phyloP scores from a whole-genome alignment of 2,888 invertebrate species.

The Trachelus troglodyta region DNA sequence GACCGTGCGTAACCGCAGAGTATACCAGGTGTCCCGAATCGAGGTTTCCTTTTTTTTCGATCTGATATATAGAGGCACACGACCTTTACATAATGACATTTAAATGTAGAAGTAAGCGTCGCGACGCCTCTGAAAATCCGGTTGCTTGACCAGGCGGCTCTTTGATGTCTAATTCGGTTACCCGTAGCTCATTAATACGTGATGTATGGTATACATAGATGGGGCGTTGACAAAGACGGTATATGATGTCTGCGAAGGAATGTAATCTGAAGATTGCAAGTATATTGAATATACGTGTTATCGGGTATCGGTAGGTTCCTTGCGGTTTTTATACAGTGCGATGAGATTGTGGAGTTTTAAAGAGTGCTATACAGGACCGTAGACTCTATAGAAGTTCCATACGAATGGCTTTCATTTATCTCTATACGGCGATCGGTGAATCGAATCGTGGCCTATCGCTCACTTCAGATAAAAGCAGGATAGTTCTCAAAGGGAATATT shows the following conservation, averaged over 20 bases:
- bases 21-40: background rate
- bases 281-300: background rate
- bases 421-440: conserved; percentile 1
- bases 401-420: background rate
- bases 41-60: background rate
- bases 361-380: background rate
- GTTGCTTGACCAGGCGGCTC: background rate
- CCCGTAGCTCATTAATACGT: background rate
- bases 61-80: background rate
- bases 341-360: background rate
- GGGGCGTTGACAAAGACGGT: background rate
- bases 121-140: background rate
- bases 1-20: background rate
- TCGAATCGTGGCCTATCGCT: background rate
- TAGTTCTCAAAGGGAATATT: background rate
- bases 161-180: background rate
- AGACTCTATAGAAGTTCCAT: background rate
- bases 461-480: background rate
- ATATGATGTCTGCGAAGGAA: background rate
- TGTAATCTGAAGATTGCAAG: background rate
- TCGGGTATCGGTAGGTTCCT: background rate
- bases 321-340: background rate
- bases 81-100: background rate
- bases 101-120: background rate
- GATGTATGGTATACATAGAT: background rate